These are phyloP conservation scores for Chironomus riparius DNA, from an alignment of 2,888 invertebrate species.

Conservation along the genomic window DNA sequence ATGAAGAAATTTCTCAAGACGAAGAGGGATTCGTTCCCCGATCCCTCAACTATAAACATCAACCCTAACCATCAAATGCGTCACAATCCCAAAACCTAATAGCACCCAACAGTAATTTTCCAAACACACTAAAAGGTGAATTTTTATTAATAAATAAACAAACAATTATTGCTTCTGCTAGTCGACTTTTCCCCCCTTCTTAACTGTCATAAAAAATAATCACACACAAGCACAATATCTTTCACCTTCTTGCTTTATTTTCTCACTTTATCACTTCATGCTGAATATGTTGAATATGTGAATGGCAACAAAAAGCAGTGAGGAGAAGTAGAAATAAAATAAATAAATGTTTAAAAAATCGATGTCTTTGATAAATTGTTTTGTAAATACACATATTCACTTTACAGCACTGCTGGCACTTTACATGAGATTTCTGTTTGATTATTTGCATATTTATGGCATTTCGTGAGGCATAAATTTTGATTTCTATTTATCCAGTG, in stretches of 20 bases:
- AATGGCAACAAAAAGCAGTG: background rate
- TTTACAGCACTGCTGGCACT: slow-evolving; percentile 16
- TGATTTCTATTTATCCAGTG: slow-evolving; percentile 7
- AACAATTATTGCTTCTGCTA: background rate
- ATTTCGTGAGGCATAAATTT: slow-evolving; percentile 26
- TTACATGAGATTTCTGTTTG: slow-evolving; percentile 26
- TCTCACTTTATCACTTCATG: too few species aligned
- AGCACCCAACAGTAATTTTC: too few species aligned
- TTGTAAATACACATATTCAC: slow-evolving; percentile 25
- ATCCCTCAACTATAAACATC: too few species aligned
- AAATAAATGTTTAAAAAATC: slow-evolving; percentile 3
- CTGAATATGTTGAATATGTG: background rate
- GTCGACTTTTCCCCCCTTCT: too few species aligned
- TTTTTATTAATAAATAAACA: background rate
- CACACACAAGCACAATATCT: background rate
- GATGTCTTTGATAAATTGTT: slow-evolving; percentile 26
- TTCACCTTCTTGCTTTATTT: background rate
- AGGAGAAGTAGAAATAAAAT: background rate
- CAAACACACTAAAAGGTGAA: background rate
- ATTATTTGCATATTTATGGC: slow-evolving; percentile 27
- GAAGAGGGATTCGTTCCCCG: too few species aligned
- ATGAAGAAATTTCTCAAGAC: too few species aligned
- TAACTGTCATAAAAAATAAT: too few species aligned
- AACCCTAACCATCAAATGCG: too few species aligned
- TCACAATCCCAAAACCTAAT: too few species aligned